Base-by-base conservation (phyloP, 2,113 vertebrate genomes). In the Laticauda colubrina region DNA sequence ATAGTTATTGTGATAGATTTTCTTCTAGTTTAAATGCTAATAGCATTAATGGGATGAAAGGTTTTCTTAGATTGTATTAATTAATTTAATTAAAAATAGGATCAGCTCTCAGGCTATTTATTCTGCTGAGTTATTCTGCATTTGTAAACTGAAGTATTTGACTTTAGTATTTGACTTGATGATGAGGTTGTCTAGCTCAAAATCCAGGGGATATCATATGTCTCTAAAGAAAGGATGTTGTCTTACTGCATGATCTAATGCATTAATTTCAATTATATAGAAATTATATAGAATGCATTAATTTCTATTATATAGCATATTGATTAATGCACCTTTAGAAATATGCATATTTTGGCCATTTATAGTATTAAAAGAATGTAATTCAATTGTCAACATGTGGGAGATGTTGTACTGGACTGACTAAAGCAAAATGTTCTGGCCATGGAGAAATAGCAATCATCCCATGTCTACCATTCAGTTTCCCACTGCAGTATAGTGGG, bases 81-180 rank as follows among this genome's bases (percentile, higher is more conserved):
- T 81, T 21, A 34, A 81, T 43, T 81, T 43, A 39, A 81, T 43
- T 81, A 81, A 81, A 81, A 81, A 43, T 81, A 81, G 75, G 15
- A 21, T 81, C 5, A 81, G 6, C 34, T 81, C 34, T 81, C 18
- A 81, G 34, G 34, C 34, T 43, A 39, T 81, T 81, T 43, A 81
- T 81, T 81, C 75, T 81, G 34, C 94, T 92, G 85, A 34, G 24
- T 85, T 51, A 21, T 43, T n/a, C 91, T 81, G 91, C 91, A 43
- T 20, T 94, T 96, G 88, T 96, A 93, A 96, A 96, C 96, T 95
- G 96, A 97, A 94, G 64, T 54, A 53, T 29, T 61, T 87, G n/a
- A 15, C 2, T 15, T 75, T 51, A 94, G 64, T 54, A 53, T 29
- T 61, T 87, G n/a, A 15, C 2, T 15, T 75, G 69, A 39, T 86